Conservation (phyloP, 2,797 vertebrate genomes). For the Lindbergichthys nudifrons region DNA sequence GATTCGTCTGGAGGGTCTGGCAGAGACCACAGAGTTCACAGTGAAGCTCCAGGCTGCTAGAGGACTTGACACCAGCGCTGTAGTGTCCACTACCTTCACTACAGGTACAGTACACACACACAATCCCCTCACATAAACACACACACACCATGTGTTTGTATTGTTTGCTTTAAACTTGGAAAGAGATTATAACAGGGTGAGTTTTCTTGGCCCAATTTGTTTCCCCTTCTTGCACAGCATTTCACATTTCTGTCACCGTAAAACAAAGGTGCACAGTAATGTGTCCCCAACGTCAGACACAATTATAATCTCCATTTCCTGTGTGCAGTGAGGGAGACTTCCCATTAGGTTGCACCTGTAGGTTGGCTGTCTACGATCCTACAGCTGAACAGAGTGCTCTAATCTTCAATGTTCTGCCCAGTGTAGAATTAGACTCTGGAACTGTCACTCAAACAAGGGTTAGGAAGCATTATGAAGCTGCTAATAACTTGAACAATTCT, state of each 20-base stretch:
- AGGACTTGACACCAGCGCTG: constrained; percentile 86
- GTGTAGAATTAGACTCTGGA: constrained; percentile 15
- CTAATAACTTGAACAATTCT: constrained; percentile 9
- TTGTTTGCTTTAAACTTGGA: constrained; percentile 23
- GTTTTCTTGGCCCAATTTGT: constrained; percentile 10
- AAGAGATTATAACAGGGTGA: constrained; percentile 20
- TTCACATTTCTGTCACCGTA: constrained; percentile 30
- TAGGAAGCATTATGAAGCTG: constrained; percentile 3
- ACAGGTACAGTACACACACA: constrained; percentile 85
- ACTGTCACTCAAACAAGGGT: constrained; percentile 23
- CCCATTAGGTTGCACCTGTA: constrained; percentile 50
- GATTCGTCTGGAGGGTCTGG: constrained; percentile 95
- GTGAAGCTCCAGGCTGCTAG: constrained; percentile 93
- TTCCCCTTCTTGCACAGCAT: neutral
- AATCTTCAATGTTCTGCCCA: constrained; percentile 23
- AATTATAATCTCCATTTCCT: constrained; percentile 23
- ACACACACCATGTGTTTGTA: constrained; percentile 18
- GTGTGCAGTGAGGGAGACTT: constrained; percentile 24
- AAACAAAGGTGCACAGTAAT: constrained; percentile 46
- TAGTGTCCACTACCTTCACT: constrained; percentile 89
- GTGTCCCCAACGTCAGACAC: constrained; percentile 28
- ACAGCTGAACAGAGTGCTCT: constrained; percentile 16
- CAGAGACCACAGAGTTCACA: constrained; percentile 92
- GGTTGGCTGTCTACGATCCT: constrained; percentile 18
- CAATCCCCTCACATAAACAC: constrained; percentile 3